phyloP scores from a whole-genome alignment of 2,888 invertebrate species.

The Agrotis puta region DNA sequence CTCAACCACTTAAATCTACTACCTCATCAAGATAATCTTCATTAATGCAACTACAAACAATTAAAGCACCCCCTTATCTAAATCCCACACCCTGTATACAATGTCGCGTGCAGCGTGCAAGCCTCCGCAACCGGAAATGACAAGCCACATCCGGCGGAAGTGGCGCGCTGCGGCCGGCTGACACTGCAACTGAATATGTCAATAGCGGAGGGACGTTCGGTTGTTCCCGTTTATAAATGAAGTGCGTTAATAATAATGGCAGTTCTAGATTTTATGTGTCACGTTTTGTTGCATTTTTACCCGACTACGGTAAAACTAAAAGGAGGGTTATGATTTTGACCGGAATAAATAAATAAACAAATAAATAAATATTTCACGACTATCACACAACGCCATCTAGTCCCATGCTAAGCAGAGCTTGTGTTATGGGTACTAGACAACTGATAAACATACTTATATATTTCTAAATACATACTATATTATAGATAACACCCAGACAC shows the following conservation, averaged over 20 bases:
- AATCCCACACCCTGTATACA: conserved; percentile 53
- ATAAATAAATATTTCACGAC: too few relatives aligned
- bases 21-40: conserved; percentile 23
- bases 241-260: conserved; percentile 36
- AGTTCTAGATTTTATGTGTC: too few relatives aligned
- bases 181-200: conserved; percentile 65
- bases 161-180: conserved; percentile 68
- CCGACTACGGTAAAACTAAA: too few relatives aligned
- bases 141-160: conserved; percentile 78
- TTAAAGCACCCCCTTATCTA: conserved; percentile 49
- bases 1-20: background rate
- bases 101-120: conserved; percentile 65
- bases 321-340: too few relatives aligned
- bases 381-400: too few relatives aligned
- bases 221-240: conserved; percentile 56
- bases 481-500: too few relatives aligned
- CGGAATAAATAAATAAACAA: too few relatives aligned
- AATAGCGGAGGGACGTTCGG: conserved; percentile 54
- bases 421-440: too few relatives aligned
- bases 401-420: too few relatives aligned
- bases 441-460: too few relatives aligned
- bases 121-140: conserved; percentile 68
- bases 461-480: too few relatives aligned
- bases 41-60: conserved; percentile 49
- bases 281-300: too few relatives aligned